These are phyloP conservation scores for Phalacrocorax carbo DNA, from an alignment of 2,113 vertebrate genomes.

Conservation along the genomic window DNA sequence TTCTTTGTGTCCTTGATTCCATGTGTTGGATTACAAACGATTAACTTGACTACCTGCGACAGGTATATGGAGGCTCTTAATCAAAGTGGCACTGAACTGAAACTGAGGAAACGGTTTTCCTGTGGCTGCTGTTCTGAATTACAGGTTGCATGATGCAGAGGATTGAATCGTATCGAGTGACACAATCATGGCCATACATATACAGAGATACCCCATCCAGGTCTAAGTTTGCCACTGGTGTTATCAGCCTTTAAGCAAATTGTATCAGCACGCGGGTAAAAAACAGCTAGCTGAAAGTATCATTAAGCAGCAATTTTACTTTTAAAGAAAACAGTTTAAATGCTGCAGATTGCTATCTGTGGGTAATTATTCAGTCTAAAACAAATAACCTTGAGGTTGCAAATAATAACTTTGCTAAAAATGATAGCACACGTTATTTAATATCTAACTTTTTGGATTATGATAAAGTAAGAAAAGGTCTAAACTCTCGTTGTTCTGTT, in stretches of 20 bases:
- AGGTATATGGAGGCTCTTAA: neutral
- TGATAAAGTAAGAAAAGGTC: neutral
- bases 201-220: neutral
- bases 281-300: neutral
- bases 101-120: neutral
- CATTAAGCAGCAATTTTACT: neutral
- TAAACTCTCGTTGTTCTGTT: neutral
- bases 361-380: slow-evolving; percentile 18
- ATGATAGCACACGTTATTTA: neutral
- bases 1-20: neutral
- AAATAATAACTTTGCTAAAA: slow-evolving; percentile 18
- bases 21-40: neutral
- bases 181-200: neutral
- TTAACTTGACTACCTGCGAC: neutral
- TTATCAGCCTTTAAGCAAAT: neutral
- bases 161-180: neutral
- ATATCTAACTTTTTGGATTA: neutral
- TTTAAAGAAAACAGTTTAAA: neutral
- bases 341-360: neutral
- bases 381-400: slow-evolving; percentile 9
- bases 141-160: neutral
- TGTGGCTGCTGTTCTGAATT: neutral
- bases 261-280: neutral
- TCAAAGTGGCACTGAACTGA: neutral
- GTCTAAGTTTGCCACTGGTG: neutral